Evolutionary conservation across 2,113 vertebrate species (phyloP), one percentile per base, ranked within the genome.

Genomic region (Rhinogobius similis): DNA sequence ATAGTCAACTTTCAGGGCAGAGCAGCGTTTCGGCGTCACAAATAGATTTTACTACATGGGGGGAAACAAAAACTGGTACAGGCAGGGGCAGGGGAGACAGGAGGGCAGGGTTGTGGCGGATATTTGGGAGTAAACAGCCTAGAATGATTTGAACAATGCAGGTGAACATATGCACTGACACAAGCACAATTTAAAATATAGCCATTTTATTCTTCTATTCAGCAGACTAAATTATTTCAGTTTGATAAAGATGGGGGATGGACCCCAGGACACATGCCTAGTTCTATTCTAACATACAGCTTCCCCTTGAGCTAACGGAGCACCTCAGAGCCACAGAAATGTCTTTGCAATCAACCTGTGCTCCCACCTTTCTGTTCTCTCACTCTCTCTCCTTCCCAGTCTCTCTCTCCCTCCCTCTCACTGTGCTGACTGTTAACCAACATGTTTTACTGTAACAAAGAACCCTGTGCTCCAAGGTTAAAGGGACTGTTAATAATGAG

Each of bases 321-420:
- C 82, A 79, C 86, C 87, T 86, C 78, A 81, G 82, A 85, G 80
- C 84, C 78, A 69, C 69, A 75, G 82, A 88, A 85, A 88, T 67
- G 62, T 69, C 71, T 75, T 77, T 11, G 81, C 77, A 85, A 86
- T 89, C 84, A 86, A 82, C 84, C 82, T 69, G 72, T 52, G 46
- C 82, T 83, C 74, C 64, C 76, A 86, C 86, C 84, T 85, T 65
- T 73, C 76, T 27, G 63, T 70, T 72, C 29, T 65, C 72, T 70
- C 73, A 5, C 41, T 0, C 79, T 65, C 71, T 10, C 12, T 14
- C 24, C 65, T 65, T 24, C 53, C 55, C 21, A 3, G 1, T 23
- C 65, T 29, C 29, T 72, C 75, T 11, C 41, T 0, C 77, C 65
- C 71, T 18, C 18, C 10, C 64, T 65, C 26, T 43, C 61, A 14